Conservation (phyloP, 2,797 vertebrate genomes). For the Pelobates cultripes region DNA sequence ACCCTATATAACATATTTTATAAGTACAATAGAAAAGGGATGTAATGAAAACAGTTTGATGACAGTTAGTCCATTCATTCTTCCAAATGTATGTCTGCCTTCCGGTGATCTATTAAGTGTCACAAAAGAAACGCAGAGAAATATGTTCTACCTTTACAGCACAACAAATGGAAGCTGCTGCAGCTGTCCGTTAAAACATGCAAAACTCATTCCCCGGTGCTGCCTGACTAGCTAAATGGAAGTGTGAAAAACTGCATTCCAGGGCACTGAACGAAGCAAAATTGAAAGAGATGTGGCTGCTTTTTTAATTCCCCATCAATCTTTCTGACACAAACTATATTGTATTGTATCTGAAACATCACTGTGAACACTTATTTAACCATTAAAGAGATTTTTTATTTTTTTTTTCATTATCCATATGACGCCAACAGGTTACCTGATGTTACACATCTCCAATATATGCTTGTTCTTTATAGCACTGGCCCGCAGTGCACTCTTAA, state of each 20-base stretch:
- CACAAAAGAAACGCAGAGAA: conserved; percentile 67
- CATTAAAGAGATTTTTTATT: conserved; percentile 9
- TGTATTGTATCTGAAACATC: conserved; percentile 35
- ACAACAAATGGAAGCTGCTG: conserved; percentile 62
- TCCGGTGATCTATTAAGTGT: conserved; percentile 72
- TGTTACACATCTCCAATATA: not conserved
- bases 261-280: conserved; percentile 32
- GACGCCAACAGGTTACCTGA: conserved; percentile 1
- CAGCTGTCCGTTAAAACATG: conserved; percentile 58
- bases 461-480: not conserved
- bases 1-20: conserved; percentile 35
- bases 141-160: conserved; percentile 68
- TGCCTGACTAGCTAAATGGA: conserved; percentile 58
- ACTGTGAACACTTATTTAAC: conserved; percentile 30
- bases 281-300: conserved; percentile 41
- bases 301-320: conserved; percentile 48
- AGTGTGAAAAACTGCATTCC: conserved; percentile 40
- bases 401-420: conserved; percentile 6
- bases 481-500: conserved; percentile 14
- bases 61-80: conserved; percentile 61
- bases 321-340: conserved; percentile 34
- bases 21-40: conserved; percentile 38
- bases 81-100: conserved; percentile 61
- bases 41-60: conserved; percentile 50
- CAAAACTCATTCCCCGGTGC: conserved; percentile 55